Percentiles rank a stretch among this genome's conserved stretches.
phyloP scores from a whole-genome alignment of 2,797 vertebrate species.

The Ibycter americanus region DNA sequence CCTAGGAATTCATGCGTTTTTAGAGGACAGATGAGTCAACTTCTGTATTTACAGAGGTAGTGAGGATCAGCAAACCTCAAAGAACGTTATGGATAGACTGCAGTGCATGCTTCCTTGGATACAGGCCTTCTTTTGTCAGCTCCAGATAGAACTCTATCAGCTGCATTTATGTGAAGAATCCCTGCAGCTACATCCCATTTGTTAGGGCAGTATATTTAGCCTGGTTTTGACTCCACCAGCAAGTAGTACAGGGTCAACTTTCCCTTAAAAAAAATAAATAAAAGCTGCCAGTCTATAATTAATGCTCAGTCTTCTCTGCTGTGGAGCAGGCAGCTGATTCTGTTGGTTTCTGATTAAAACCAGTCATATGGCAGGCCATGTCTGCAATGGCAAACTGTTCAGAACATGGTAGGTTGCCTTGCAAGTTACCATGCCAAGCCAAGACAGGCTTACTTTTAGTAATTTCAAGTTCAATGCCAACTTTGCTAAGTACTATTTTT shows the following conservation, averaged over 20 bases:
- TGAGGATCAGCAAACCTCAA: background rate
- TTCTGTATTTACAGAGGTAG: background rate
- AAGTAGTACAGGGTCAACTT: conserved; percentile 66
- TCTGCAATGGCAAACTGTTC: background rate
- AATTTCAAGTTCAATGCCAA: background rate
- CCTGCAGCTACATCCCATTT: conserved; percentile 34
- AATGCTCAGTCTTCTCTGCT: conserved; percentile 69
- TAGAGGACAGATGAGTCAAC: background rate
- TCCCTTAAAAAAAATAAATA: conserved; percentile 53
- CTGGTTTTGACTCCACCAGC: conserved; percentile 47
- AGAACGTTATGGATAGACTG: background rate
- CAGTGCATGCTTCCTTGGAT: background rate
- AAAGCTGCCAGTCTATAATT: conserved; percentile 77
- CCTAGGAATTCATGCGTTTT: background rate
- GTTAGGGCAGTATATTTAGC: conserved; percentile 71
- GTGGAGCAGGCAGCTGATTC: conserved; percentile 71
- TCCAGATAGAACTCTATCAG: conserved; percentile 31
- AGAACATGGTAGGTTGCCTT: background rate
- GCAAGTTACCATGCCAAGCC: background rate
- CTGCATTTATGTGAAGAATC: conserved; percentile 54
- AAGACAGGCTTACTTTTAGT: background rate
- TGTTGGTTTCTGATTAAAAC: conserved; percentile 67
- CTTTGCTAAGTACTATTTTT: background rate
- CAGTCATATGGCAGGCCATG: background rate
- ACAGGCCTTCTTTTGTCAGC: background rate